phyloP scores from a whole-genome alignment of 2,113 vertebrate genomes.

The Trogon surrucura region DNA sequence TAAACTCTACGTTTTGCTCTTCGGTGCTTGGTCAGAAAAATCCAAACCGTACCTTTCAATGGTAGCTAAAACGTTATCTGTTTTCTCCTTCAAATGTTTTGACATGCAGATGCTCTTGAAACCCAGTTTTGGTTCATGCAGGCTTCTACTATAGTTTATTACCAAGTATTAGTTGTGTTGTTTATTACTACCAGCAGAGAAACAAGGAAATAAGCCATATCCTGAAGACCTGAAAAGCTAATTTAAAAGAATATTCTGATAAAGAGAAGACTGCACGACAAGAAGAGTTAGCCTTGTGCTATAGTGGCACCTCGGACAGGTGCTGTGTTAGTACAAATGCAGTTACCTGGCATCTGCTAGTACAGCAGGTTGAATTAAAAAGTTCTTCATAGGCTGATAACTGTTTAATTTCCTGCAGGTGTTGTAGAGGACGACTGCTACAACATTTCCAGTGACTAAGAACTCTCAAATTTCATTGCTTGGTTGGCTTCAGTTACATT shows the following conservation, averaged over 20 bases:
- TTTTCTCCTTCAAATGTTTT: not conserved
- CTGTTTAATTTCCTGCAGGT: conserved; percentile 49
- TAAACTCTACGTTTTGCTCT: not conserved
- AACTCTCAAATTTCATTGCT: not conserved
- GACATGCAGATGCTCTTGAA: not conserved
- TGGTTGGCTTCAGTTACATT: not conserved
- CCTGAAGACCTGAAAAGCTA: conserved; percentile 13
- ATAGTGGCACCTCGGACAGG: not conserved
- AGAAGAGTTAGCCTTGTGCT: not conserved
- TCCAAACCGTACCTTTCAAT: not conserved
- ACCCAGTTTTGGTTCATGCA: not conserved
- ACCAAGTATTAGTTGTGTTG: not conserved
- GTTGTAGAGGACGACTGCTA: not conserved
- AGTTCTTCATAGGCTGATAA: not conserved
- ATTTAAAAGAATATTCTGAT: not conserved
- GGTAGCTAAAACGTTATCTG: not conserved
- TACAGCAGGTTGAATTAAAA: conserved; percentile 5
- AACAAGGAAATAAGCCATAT: not conserved
- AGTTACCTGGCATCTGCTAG: not conserved
- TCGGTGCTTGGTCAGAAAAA: not conserved
- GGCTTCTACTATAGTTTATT: not conserved
- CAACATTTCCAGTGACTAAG: not conserved
- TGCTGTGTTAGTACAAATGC: not conserved
- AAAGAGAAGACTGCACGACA: not conserved
- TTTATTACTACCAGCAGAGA: conserved; percentile 4